Percentiles rank a stretch among this genome's conserved stretches.
phyloP scores from a whole-genome alignment of 1,140 invertebrate species.

The Drosophila cardini region DNA sequence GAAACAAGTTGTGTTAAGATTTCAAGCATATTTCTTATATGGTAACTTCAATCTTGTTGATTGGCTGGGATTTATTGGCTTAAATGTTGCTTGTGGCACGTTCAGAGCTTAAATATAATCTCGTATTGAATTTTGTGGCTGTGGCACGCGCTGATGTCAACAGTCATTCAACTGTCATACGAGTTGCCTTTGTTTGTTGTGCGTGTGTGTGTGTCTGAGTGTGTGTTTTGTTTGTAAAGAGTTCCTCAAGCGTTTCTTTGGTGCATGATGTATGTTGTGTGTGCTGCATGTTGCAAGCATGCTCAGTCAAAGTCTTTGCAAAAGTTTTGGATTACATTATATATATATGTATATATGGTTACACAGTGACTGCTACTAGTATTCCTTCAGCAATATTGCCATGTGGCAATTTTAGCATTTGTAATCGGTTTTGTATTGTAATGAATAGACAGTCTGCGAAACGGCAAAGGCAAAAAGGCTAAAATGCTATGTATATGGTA shows the following conservation, averaged over 20 bases:
- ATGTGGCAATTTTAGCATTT: constrained; percentile 48
- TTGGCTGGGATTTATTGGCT: not conserved
- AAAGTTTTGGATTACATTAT: constrained; percentile 55
- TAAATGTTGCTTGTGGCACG: not conserved
- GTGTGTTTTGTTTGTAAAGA: constrained; percentile 13
- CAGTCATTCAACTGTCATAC: constrained; percentile 60
- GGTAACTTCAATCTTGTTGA: not conserved
- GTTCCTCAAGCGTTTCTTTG: constrained; percentile 47
- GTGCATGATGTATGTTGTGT: constrained; percentile 16
- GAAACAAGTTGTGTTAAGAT: no score
- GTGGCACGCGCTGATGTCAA: constrained; percentile 68
- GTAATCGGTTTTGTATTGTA: constrained; percentile 47
- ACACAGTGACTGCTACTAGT: constrained; percentile 51
- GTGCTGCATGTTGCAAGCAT: constrained; percentile 64
- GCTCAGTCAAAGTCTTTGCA: constrained; percentile 23
- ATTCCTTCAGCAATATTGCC: constrained; percentile 36
- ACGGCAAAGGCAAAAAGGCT: constrained; percentile 2
- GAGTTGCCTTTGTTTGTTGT: constrained; percentile 48
- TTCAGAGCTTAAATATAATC: constrained; percentile 24
- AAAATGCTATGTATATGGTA: no score
- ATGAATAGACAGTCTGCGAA: constrained; percentile 24
- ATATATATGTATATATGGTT: constrained; percentile 10
- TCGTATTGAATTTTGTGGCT: constrained; percentile 44
- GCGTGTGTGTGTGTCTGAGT: not conserved
- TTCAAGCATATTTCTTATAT: no score